phyloP scores from a whole-genome alignment of 2,888 invertebrate genomes.

The Leptinotarsa juncta region DNA sequence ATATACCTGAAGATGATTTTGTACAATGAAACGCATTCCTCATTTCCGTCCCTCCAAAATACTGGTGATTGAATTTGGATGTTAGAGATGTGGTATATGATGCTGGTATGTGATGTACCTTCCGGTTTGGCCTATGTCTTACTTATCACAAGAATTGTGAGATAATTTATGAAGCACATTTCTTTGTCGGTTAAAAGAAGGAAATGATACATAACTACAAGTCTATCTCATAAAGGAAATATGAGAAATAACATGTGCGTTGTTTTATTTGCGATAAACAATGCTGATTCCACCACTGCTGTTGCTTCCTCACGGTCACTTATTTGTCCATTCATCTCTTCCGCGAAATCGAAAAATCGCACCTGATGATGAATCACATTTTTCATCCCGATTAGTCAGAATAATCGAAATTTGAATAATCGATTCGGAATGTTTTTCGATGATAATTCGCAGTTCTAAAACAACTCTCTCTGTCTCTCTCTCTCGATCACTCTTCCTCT shows the following conservation, averaged over 20 bases:
- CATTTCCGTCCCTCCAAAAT: too few relatives aligned
- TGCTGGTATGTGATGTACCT: too few relatives aligned
- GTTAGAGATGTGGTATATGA: too few relatives aligned
- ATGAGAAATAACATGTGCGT: not conserved
- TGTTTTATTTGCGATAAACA: not conserved
- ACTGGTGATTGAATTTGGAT: too few relatives aligned
- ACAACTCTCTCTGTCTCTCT: not conserved
- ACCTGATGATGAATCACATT: conserved; percentile 17
- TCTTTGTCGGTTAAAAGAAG: too few relatives aligned
- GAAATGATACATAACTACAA: too few relatives aligned
- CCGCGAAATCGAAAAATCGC: conserved; percentile 16
- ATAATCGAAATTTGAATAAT: conserved; percentile 19
- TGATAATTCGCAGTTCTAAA: not conserved
- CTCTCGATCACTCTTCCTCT: not conserved
- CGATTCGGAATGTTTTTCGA: conserved; percentile 2
- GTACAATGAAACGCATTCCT: too few relatives aligned
- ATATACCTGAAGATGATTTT: too few relatives aligned
- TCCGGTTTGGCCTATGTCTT: too few relatives aligned
- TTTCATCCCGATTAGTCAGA: conserved; percentile 10
- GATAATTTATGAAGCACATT: too few relatives aligned
- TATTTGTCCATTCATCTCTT: conserved; percentile 13
- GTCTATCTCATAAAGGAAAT: too few relatives aligned
- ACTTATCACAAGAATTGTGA: too few relatives aligned
- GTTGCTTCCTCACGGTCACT: not conserved
- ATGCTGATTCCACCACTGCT: not conserved